A percentile compares a stretch with the other conserved stretches of the same genome.
phyloP scores from a whole-genome alignment of 2,888 invertebrate species.

The Antheraea assamensis region DNA sequence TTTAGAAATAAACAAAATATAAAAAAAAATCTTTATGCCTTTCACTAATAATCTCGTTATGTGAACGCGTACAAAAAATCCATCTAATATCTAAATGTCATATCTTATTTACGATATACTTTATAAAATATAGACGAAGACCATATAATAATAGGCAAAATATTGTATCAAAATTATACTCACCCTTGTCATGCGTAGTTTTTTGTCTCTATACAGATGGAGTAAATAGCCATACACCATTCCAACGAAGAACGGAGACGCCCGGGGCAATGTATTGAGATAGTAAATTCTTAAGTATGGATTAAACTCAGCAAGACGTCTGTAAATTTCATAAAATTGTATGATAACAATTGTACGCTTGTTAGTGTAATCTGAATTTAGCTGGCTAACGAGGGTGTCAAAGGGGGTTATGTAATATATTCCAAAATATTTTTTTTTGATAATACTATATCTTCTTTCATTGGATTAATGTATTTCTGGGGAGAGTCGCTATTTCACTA shows the following conservation, averaged over 20 bases:
- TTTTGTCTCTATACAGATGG: slow-evolving; percentile 46
- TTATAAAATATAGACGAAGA: too few relatives aligned
- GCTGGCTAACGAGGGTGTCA: background rate
- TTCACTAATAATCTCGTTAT: too few relatives aligned
- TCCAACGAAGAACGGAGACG: slow-evolving; percentile 60
- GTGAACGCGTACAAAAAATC: too few relatives aligned
- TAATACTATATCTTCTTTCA: background rate
- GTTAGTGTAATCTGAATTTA: background rate
- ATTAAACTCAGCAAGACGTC: slow-evolving; percentile 30
- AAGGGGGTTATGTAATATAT: too few relatives aligned
- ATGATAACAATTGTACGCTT: background rate
- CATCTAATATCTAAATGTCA: too few relatives aligned
- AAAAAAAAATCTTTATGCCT: too few relatives aligned
- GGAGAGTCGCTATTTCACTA: too few relatives aligned
- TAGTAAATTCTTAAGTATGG: slow-evolving; percentile 48
- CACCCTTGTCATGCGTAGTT: slow-evolving; percentile 46
- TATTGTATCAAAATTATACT: background rate
- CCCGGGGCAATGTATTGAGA: slow-evolving; percentile 54
- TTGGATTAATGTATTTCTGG: background rate
- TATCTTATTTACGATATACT: too few relatives aligned
- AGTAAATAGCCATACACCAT: slow-evolving; percentile 60
- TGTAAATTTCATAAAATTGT: slow-evolving; percentile 28
- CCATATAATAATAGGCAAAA: too few relatives aligned
- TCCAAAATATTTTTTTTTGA: too few relatives aligned
- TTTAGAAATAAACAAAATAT: background rate